These are phyloP conservation scores for Philereme vetulata DNA, from an alignment of 2,888 invertebrate species.

Conservation along the genomic window DNA sequence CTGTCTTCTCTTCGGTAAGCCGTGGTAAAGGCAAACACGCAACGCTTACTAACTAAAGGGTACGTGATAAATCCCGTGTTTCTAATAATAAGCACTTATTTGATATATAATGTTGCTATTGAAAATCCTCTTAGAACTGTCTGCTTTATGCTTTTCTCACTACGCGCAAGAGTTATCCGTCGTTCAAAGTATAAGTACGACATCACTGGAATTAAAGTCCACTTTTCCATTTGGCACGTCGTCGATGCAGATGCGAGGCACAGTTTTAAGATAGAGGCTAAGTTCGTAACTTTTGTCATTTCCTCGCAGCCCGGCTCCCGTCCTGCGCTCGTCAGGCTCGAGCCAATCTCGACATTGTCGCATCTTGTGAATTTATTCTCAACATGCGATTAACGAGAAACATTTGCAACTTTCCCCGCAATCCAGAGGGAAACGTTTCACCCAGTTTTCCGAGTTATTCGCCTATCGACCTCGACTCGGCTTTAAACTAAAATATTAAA, in stretches of 20 bases:
- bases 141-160: background rate
- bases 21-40: no score
- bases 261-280: constrained; percentile 69
- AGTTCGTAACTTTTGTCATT: constrained; percentile 80
- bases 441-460: constrained; percentile 24
- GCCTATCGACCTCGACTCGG: constrained; percentile 28
- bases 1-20: no score
- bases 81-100: no score
- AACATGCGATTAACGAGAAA: constrained; percentile 58
- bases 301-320: constrained; percentile 55
- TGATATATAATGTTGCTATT: background rate
- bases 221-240: constrained; percentile 69
- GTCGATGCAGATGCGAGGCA: constrained; percentile 71
- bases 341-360: constrained; percentile 58
- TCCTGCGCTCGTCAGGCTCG: constrained; percentile 43
- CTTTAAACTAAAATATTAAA: constrained; percentile 27
- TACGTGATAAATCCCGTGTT: no score
- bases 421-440: constrained; percentile 20
- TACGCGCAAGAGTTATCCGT: constrained; percentile 13
- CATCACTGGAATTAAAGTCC: constrained; percentile 53
- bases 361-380: constrained; percentile 64
- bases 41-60: no score
- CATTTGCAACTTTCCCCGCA: constrained; percentile 39
- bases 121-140: background rate
- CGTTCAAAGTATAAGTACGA: constrained; percentile 22